Evolutionary conservation across 2,797 vertebrate genomes (phyloP), one percentile per base, ranked within the genome.

Genomic region (Uromys caudimaculatus): DNA sequence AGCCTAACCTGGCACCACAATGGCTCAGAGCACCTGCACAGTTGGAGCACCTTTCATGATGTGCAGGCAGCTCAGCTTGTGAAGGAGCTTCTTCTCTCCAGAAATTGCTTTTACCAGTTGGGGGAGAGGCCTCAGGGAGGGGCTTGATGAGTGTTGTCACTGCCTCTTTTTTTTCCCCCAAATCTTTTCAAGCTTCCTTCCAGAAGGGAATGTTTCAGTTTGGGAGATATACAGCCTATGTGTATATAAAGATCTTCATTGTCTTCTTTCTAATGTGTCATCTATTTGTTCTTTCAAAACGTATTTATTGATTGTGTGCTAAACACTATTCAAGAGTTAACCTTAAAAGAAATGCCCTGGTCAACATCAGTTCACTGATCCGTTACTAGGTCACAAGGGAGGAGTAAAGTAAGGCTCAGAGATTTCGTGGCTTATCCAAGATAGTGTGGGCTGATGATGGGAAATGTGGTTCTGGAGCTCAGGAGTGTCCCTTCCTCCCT

Each of bases 1-100:
- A 47, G 19, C 21, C 14, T 13, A 52, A 14, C 24, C 23, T 14
- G 5, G 54, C 32, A 67, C 50, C 32, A 13, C 6, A 3, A 32
- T 32, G 4, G 32, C 44, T 67, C 11, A 52, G 32, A 19, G 23
- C 50, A 35, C 0, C 83, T 50, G 32, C 44, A 50, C 14, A 0
- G 0, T 3, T 47, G 44, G 44, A 64, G 6, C 19, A 23, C 32
- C 19, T 35, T n/a, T 35, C 3, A 35, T 0, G 6, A n/a, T n/a
- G 17, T n/a, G 3, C 29, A 67, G 41, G 29, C 23, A 85, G 29
- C 44, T 35, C 2, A 47, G 41, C 29, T 14, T 8, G 0, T 47
- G 17, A 19, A 23, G n/a, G 52, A 58, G 13, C 19, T 52, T 86
- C 19, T 21, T 50, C 35, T 23, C 41, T 52, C 11, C 6, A 23